Base-by-base conservation (phyloP, 2,113 vertebrate genomes). In the Argyrosomus japonicus region DNA sequence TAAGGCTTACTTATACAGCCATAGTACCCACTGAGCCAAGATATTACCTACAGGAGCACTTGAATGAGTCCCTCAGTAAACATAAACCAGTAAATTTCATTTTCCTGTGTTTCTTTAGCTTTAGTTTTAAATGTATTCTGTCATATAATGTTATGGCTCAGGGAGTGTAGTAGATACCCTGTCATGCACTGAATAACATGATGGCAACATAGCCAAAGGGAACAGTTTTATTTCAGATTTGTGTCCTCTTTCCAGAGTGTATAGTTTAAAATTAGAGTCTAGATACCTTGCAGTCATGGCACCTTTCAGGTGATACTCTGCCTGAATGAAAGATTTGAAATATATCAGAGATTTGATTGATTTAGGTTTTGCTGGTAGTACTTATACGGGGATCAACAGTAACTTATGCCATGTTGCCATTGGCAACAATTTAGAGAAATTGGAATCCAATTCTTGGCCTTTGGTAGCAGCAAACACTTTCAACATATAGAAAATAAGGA, bases 21-120 rank as follows among this genome's bases (percentile, higher is more conserved):
- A 50, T 25, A 23, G 75, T 60, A 68, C 25, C 60, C 68, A 48
- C 14, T 48, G 74, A 73, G 63, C 74, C 50, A 65, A 56, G 50
- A 87, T 77, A 86, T 90, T 85, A 86, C 81, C 62, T 82, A 63
- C 82, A 80, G 54, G 68, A 81, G 56, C 19, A 53, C 51, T 68
- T 69, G 29, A 89, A 88, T 68, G 61, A 69, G 75, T 83, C 88
- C 78, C 88, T 76, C 14, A 77, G 84, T 82, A 75, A 79, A 79
- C 62, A 88, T 91, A 80, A 93, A 88, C 21, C 57, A 57, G 69
- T 74, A 63, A 58, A 88, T 84, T 75, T 87, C 67, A 77, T 75
- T 78, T 81, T 64, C 50, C 47, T 62, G 68, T 54, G 68, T 91
- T 82, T 75, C 68, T 77, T 68, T 62, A 51, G 65, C 62, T 81